Conservation (phyloP, 2,113 vertebrate genomes). For the Cygnus atratus region DNA sequence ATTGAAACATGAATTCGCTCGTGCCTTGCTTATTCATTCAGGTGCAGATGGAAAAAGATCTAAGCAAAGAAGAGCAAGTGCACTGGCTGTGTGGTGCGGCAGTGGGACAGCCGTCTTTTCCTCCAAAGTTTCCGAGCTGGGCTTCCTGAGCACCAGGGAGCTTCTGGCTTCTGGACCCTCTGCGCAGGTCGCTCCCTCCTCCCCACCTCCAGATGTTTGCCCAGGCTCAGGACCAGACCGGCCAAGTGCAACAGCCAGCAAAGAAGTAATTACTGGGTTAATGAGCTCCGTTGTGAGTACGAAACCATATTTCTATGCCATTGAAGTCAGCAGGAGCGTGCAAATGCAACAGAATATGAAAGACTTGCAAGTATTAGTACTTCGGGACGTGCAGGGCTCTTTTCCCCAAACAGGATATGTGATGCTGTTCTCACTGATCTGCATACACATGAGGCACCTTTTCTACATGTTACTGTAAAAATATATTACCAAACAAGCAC, state of each 20-base stretch:
- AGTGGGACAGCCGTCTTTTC: background rate
- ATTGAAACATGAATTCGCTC: rapidly evolving
- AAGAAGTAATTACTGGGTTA: background rate
- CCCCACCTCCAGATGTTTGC: background rate
- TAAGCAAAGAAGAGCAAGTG: background rate
- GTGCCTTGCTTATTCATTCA: background rate
- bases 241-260: background rate
- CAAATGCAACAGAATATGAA: background rate
- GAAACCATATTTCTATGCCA: background rate
- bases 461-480: background rate
- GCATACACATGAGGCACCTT: rapidly evolving
- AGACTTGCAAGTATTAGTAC: background rate
- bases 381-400: background rate
- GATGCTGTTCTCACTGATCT: background rate
- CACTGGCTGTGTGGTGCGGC: background rate
- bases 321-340: background rate
- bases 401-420: background rate
- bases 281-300: background rate
- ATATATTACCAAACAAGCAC: background rate
- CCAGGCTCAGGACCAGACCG: background rate
- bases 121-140: background rate
- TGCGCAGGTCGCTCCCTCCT: rapidly evolving
- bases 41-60: background rate
- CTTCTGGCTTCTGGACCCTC: background rate
- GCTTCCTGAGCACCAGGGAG: background rate